These are phyloP conservation scores for Pangasius sanitwongsei DNA, from an alignment of 2,797 vertebrate species.

Conservation along the genomic window DNA sequence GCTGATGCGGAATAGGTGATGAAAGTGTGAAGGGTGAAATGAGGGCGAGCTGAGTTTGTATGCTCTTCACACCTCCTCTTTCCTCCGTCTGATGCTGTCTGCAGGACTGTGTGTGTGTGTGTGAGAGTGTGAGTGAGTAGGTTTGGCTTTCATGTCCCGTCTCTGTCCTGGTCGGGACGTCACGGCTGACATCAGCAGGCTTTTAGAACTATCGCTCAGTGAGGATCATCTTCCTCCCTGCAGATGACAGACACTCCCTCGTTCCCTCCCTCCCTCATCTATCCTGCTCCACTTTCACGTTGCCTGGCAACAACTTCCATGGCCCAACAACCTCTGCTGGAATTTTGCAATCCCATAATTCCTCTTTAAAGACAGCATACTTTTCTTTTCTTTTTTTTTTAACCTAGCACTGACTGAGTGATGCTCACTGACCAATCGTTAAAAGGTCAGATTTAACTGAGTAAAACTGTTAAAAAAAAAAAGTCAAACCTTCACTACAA, in stretches of 20 bases:
- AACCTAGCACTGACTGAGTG: not conserved
- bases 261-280: slow-evolving; percentile 21
- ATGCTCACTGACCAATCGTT: not conserved
- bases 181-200: slow-evolving; percentile 53
- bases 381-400: slow-evolving; percentile 17
- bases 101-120: not conserved
- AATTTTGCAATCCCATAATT: slow-evolving; percentile 35
- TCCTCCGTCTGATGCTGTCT: not conserved
- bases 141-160: slow-evolving; percentile 16
- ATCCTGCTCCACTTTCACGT: slow-evolving; percentile 62
- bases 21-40: slow-evolving; percentile 34
- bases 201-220: slow-evolving; percentile 42
- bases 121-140: not conserved
- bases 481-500: not conserved
- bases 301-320: slow-evolving; percentile 63
- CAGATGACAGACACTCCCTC: slow-evolving; percentile 47
- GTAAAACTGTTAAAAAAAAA: not conserved
- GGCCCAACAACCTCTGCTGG: slow-evolving; percentile 29
- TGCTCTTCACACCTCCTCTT: slow-evolving; percentile 40
- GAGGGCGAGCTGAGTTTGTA: slow-evolving; percentile 33
- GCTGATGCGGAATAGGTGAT: not conserved
- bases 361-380: not conserved
- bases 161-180: slow-evolving; percentile 29
- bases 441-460: slow-evolving; percentile 5
- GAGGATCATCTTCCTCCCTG: slow-evolving; percentile 60